Evolutionary conservation across 2,888 invertebrate species (phyloP).

Genomic region (Eristalinus aeneus): DNA sequence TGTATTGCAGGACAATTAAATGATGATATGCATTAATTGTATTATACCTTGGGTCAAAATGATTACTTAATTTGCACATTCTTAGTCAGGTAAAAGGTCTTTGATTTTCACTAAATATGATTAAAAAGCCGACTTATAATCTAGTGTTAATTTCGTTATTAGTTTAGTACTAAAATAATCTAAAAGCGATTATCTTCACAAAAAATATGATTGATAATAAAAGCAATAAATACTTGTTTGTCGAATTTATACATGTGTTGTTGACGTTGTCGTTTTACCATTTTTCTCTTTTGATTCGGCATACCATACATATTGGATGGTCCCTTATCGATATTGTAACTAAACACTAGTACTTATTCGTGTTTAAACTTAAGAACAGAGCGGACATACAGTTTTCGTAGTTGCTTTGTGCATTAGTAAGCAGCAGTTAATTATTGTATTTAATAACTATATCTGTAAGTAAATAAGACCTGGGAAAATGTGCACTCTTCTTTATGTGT

Average conservation of each 20-base stretch:
- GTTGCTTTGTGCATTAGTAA: not conserved
- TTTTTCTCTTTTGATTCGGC: conserved; percentile 35
- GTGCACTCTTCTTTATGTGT: too few relatives aligned
- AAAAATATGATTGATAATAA: conserved; percentile 52
- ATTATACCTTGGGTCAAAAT: not conserved
- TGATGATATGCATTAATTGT: not conserved
- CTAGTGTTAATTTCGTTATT: conserved; percentile 19
- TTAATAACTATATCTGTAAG: not conserved
- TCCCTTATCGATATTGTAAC: conserved; percentile 60
- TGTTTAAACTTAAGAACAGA: conserved; percentile 47
- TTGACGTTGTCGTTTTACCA: conserved; percentile 31
- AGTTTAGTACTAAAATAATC: not conserved
- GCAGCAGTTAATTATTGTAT: not conserved
- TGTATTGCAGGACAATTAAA: too few relatives aligned
- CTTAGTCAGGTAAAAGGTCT: not conserved
- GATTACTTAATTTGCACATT: not conserved
- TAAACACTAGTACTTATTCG: conserved; percentile 57
- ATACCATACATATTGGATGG: conserved; percentile 26
- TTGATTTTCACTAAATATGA: conserved; percentile 24
- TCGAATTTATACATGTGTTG: conserved; percentile 20
- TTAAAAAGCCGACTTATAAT: conserved; percentile 10
- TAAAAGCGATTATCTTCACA: conserved; percentile 31
- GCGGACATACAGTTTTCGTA: conserved; percentile 19
- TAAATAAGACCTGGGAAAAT: too few relatives aligned
- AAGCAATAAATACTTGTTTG: conserved; percentile 35